These are phyloP conservation scores for Alligator mississippiensis DNA, from an alignment of 2,113 vertebrate genomes.

Conservation along the genomic window DNA sequence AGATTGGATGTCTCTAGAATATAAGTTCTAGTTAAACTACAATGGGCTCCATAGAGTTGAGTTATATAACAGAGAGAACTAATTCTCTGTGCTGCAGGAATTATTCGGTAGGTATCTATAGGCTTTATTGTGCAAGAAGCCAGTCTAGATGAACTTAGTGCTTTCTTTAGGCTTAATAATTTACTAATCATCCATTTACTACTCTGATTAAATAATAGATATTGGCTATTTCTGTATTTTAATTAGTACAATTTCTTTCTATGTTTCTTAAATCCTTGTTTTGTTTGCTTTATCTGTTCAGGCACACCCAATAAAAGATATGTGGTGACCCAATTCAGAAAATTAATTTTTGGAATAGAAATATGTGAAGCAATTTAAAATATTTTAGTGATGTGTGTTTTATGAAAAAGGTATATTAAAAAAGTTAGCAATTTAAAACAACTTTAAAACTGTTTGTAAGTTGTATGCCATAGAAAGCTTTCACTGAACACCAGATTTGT, in stretches of 20 bases:
- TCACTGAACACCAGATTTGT: background rate
- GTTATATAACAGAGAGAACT: background rate
- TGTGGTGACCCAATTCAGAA: background rate
- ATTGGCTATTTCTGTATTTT: background rate
- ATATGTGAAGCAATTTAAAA: background rate
- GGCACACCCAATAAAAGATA: background rate
- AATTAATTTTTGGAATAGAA: background rate
- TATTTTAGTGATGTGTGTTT: background rate
- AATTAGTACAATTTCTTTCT: too few relatives aligned
- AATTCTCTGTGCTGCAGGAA: background rate
- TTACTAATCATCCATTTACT: background rate
- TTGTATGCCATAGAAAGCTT: background rate
- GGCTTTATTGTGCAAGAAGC: background rate
- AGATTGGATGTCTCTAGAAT: background rate
- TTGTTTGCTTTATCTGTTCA: background rate
- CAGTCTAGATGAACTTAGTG: background rate
- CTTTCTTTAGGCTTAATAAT: background rate
- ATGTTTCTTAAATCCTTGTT: background rate
- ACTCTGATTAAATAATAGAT: background rate
- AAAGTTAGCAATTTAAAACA: background rate
- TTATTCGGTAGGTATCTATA: background rate
- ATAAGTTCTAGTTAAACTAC: background rate
- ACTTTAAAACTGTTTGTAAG: background rate
- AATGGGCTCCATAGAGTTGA: background rate
- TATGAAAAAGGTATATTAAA: background rate